These are phyloP conservation scores for Cyanocitta stelleri DNA, from an alignment of 2,113 vertebrate species.

Conservation along the genomic window DNA sequence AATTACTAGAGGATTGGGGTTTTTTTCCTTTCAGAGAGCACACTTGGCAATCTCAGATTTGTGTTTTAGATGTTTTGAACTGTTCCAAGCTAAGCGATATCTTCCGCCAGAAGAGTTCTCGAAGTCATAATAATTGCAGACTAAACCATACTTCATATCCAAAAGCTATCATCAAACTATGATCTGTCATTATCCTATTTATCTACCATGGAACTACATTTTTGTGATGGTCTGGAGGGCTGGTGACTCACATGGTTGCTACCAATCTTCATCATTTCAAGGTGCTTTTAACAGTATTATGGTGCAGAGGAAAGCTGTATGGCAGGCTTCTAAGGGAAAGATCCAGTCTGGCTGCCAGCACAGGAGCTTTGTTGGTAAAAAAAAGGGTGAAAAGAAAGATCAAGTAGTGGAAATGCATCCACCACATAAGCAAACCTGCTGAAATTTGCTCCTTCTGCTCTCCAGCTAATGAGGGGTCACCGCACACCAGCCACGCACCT, in stretches of 20 bases:
- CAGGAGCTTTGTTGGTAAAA: background rate
- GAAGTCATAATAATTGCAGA: background rate
- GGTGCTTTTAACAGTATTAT: background rate
- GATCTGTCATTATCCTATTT: background rate
- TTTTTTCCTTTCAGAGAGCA: background rate
- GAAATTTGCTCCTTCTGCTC: background rate
- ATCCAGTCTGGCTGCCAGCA: background rate
- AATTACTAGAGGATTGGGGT: background rate
- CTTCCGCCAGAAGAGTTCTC: background rate
- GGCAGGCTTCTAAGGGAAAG: background rate
- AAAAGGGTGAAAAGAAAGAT: background rate
- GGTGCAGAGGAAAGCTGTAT: background rate
- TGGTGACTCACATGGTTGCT: background rate
- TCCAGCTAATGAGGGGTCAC: background rate
- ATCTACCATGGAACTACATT: background rate
- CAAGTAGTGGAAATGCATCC: background rate
- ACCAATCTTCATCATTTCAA: background rate
- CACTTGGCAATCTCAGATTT: background rate
- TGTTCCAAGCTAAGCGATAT: background rate
- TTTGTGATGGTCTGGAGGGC: background rate
- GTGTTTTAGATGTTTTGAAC: background rate
- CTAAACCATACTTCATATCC: background rate
- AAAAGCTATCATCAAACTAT: background rate
- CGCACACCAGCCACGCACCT: rapidly evolving
- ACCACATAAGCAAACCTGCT: background rate